phyloP scores from a whole-genome alignment of 2,888 invertebrate species.

The Lasioglossum malachurum region DNA sequence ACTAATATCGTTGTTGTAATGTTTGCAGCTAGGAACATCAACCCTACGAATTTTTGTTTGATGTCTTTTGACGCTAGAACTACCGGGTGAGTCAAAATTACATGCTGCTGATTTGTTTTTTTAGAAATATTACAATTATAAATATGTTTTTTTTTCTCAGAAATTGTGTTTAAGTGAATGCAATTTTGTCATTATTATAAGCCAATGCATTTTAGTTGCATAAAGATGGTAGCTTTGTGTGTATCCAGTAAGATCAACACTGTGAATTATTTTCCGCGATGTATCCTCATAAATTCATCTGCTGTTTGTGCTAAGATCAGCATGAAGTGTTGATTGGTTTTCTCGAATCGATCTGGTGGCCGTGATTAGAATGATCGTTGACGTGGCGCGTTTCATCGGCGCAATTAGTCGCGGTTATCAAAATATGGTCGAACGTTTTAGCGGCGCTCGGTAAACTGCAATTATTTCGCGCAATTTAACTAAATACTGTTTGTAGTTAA shows the following conservation, averaged over 20 bases:
- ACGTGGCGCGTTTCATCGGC: background rate
- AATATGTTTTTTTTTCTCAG: too few relatives aligned
- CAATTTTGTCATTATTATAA: too few relatives aligned
- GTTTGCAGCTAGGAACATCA: background rate
- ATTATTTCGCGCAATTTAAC: conserved; percentile 49
- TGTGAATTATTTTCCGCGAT: too few relatives aligned
- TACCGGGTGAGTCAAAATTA: too few relatives aligned
- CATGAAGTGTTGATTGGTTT: background rate
- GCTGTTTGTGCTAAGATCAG: background rate
- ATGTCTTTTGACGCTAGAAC: background rate
- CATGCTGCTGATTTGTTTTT: too few relatives aligned
- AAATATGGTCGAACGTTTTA: conserved; percentile 40
- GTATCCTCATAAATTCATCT: too few relatives aligned
- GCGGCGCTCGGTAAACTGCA: conserved; percentile 14
- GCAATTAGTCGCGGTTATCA: background rate
- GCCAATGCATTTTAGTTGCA: too few relatives aligned
- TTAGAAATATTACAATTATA: too few relatives aligned
- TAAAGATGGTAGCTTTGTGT: too few relatives aligned
- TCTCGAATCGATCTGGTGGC: background rate
- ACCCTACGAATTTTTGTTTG: background rate
- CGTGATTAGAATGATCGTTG: background rate
- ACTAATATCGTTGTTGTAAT: background rate
- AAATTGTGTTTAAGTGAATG: too few relatives aligned
- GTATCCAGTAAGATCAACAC: too few relatives aligned
- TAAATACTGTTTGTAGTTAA: conserved; percentile 43